These are phyloP conservation scores for Lithophane semibrunnea DNA, from an alignment of 2,888 invertebrate species.

Conservation along the genomic window DNA sequence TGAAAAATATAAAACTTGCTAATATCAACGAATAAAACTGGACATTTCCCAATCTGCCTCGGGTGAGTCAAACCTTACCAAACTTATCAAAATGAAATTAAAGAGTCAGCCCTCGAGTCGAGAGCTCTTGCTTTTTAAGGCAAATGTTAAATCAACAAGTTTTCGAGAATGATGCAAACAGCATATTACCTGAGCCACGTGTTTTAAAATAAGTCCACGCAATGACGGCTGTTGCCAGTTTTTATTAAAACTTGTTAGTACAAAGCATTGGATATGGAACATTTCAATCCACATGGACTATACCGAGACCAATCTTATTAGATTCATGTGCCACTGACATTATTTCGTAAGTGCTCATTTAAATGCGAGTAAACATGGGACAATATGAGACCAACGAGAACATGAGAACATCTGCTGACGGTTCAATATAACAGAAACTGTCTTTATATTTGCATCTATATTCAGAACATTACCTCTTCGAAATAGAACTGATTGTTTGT, in stretches of 20 bases:
- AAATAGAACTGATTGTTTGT: conserved; percentile 47
- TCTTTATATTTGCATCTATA: conserved; percentile 60
- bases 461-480: conserved; percentile 57
- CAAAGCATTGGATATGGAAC: conserved; percentile 57
- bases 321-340: conserved; percentile 74
- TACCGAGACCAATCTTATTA: conserved; percentile 76
- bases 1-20: conserved; percentile 41
- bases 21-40: conserved; percentile 63
- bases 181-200: conserved; percentile 69
- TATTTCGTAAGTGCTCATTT: conserved; percentile 80
- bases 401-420: conserved; percentile 70
- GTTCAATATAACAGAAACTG: conserved; percentile 66
- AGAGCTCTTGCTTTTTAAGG: conserved; percentile 80
- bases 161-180: conserved; percentile 81
- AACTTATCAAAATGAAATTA: conserved; percentile 80
- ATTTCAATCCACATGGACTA: conserved; percentile 66
- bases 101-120: conserved; percentile 71
- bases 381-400: conserved; percentile 73
- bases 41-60: conserved; percentile 70
- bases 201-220: conserved; percentile 70
- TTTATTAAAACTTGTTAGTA: conserved; percentile 55
- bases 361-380: conserved; percentile 81
- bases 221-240: conserved; percentile 62
- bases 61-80: conserved; percentile 75
- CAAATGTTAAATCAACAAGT: conserved; percentile 86